A percentile compares a stretch with the other conserved stretches of the same genome.
Conservation (phyloP, 2,113 vertebrate species). For the Mixornis gularis region DNA sequence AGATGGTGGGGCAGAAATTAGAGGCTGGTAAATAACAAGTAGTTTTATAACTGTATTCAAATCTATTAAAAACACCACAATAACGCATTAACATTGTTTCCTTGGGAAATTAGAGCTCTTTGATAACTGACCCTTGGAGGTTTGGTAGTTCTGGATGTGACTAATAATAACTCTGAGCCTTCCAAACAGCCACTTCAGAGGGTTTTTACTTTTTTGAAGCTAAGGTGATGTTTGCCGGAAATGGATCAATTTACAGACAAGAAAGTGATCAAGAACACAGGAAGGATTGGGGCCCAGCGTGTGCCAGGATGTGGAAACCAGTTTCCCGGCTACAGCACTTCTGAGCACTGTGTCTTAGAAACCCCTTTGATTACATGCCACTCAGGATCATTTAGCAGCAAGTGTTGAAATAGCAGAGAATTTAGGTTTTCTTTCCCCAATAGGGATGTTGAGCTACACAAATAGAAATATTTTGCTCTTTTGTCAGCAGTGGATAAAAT, state of each 20-base stretch:
- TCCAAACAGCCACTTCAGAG: background rate
- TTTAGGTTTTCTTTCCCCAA: background rate
- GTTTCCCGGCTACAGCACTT: background rate
- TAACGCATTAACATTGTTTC: background rate
- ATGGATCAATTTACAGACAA: background rate
- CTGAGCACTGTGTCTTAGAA: background rate
- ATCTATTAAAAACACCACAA: background rate
- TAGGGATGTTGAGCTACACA: background rate
- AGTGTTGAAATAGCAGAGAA: background rate
- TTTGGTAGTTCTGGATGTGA: background rate
- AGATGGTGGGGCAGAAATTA: accelerated
- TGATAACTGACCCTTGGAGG: background rate
- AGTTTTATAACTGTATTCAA: background rate
- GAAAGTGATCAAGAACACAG: accelerated
- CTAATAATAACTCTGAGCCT: background rate
- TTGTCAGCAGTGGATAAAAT: conserved; percentile 27
- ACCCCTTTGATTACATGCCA: background rate
- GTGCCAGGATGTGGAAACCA: background rate
- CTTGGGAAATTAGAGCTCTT: background rate
- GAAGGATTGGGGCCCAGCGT: background rate
- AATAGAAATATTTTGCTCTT: conserved; percentile 35
- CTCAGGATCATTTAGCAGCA: conserved; percentile 7
- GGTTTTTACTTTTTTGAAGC: background rate
- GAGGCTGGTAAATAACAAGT: background rate
- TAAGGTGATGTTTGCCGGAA: background rate